Evolutionary conservation across 2,888 invertebrate genomes (phyloP).

Genomic region (Sycophila texana): DNA sequence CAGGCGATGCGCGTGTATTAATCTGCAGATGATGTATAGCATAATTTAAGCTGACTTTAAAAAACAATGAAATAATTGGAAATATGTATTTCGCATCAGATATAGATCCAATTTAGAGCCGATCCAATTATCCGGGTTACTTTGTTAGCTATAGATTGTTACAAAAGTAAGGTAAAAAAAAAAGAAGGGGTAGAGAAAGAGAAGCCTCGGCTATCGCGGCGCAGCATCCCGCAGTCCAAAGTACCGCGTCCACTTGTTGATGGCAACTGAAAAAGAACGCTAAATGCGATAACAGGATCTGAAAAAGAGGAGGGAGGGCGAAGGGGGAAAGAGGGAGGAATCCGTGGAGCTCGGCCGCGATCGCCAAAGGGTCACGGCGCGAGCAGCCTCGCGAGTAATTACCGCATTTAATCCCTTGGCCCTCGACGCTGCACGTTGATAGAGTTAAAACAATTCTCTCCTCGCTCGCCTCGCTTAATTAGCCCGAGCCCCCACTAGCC

Average conservation of each 20-base stretch:
- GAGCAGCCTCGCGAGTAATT: conserved; percentile 27
- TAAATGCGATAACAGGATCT: conserved; percentile 1
- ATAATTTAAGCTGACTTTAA: too few species aligned
- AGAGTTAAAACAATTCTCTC: conserved; percentile 37
- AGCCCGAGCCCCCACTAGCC: conserved; percentile 6
- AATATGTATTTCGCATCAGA: too few species aligned
- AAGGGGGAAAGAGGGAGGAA: background rate
- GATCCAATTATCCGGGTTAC: too few species aligned
- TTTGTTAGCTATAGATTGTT: too few species aligned
- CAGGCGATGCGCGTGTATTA: too few species aligned
- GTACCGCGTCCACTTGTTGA: conserved; percentile 3
- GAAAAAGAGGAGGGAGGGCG: background rate
- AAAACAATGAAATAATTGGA: too few species aligned
- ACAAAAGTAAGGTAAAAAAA: too few species aligned
- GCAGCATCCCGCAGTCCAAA: background rate
- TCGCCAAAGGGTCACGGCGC: background rate
- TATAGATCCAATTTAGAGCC: too few species aligned
- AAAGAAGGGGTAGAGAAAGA: too few species aligned
- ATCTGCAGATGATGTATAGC: too few species aligned
- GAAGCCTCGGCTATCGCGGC: too few species aligned
- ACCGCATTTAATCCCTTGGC: conserved; percentile 42
- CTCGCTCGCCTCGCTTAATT: conserved; percentile 29
- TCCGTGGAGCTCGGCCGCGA: background rate
- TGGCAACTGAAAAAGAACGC: background rate
- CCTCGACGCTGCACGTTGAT: conserved; percentile 32